Percentiles rank a stretch among this genome's conserved stretches.
Evolutionary conservation across 2,113 vertebrate species (phyloP).

Genomic region (Toxostoma redivivum): DNA sequence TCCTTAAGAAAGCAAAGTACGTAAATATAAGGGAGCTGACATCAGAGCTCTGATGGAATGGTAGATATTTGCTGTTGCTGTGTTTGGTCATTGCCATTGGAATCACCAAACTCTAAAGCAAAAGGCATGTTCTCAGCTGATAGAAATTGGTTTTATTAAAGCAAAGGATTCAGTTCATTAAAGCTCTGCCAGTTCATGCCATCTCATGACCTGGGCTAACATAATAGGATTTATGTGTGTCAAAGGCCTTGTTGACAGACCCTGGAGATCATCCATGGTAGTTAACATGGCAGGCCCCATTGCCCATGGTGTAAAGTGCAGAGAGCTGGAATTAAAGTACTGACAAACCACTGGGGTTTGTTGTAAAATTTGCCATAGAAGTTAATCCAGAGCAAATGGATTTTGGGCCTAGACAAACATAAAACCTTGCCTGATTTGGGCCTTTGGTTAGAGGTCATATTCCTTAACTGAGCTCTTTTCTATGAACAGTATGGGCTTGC

Average conservation of each 20-base stretch:
- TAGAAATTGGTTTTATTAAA: background rate
- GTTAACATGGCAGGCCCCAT: rapidly evolving
- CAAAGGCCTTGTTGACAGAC: background rate
- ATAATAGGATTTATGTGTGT: background rate
- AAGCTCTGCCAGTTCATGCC: background rate
- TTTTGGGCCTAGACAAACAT: background rate
- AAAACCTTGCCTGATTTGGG: background rate
- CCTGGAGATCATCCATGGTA: rapidly evolving
- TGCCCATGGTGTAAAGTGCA: background rate
- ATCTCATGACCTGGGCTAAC: background rate
- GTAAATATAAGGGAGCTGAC: background rate
- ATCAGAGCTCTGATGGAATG: background rate
- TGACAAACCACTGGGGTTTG: background rate
- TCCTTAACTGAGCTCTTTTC: background rate
- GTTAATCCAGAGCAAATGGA: background rate
- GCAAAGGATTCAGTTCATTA: background rate
- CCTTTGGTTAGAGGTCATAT: background rate
- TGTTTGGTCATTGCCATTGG: background rate
- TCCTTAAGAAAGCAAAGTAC: background rate
- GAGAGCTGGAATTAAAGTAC: background rate
- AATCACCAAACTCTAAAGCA: background rate
- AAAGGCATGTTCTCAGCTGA: background rate
- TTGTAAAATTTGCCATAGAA: background rate
- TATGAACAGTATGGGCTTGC: background rate
- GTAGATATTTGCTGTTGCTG: background rate